Percentiles rank a stretch among this genome's conserved stretches.
These are phyloP conservation scores for Pristionchus pacificus DNA, from an alignment of 1,140 invertebrate genomes.

Conservation along the genomic window DNA sequence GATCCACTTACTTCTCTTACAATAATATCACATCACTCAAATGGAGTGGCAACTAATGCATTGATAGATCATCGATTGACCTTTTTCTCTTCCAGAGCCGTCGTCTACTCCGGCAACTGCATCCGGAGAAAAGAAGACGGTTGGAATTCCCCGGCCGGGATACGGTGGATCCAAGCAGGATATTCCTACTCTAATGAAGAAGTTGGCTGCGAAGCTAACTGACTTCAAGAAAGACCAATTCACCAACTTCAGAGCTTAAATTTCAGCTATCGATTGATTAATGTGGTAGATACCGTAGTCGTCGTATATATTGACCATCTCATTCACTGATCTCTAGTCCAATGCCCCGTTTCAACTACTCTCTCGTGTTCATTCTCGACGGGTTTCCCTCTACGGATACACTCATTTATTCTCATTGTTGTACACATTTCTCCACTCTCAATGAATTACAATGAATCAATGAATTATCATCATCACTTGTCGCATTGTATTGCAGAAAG, in stretches of 20 bases:
- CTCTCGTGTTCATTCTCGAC: conserved; percentile 9
- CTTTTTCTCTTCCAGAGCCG: neutral
- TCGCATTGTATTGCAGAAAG: too few relatives aligned
- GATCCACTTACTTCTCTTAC: neutral
- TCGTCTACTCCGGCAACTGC: neutral
- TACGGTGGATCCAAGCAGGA: conserved; percentile 15
- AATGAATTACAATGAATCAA: too few relatives aligned
- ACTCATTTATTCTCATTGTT: too few relatives aligned
- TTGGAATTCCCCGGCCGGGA: conserved; percentile 2
- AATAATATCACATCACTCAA: neutral
- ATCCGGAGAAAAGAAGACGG: neutral
- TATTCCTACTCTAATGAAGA: conserved; percentile 38
- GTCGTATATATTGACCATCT: too few relatives aligned
- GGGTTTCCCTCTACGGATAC: too few relatives aligned
- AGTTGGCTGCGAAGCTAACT: conserved; percentile 41
- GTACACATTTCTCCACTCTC: too few relatives aligned
- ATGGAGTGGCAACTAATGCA: neutral
- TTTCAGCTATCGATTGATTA: too few relatives aligned
- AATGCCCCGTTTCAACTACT: conserved; percentile 3
- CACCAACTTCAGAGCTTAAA: too few relatives aligned
- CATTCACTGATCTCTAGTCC: neutral
- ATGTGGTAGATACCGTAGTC: too few relatives aligned
- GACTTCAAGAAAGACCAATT: conserved; percentile 41
- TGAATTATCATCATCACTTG: too few relatives aligned
- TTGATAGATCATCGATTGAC: conserved; percentile 13